A percentile compares a stretch with the other conserved stretches of the same genome.
These are phyloP conservation scores for Orycteropus afer DNA, from an alignment of 2,113 vertebrate species.

Conservation along the genomic window DNA sequence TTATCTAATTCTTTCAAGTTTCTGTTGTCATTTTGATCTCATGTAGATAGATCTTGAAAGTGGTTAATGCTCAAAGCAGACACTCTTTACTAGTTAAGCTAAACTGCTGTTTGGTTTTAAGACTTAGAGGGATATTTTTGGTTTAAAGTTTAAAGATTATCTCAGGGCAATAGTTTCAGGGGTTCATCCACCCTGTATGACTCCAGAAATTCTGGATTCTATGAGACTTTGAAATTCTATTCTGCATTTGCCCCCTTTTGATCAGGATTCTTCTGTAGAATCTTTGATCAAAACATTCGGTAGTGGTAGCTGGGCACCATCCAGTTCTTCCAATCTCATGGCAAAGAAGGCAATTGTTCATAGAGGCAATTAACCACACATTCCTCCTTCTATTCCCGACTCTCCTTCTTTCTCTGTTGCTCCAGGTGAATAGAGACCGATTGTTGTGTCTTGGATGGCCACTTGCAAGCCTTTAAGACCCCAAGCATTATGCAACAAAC, in stretches of 20 bases:
- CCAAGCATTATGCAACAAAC: neutral
- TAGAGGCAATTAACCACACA: neutral
- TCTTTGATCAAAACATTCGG: neutral
- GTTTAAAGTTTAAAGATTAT: too few species aligned
- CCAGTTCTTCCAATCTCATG: neutral
- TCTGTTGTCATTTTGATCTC: too few species aligned
- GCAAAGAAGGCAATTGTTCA: too few species aligned
- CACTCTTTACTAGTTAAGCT: too few species aligned
- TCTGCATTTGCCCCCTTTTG: neutral
- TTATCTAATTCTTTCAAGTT: too few species aligned
- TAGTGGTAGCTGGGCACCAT: neutral
- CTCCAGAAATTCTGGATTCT: neutral
- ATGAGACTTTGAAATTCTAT: neutral
- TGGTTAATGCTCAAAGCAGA: too few species aligned
- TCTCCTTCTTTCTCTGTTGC: neutral
- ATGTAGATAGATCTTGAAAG: too few species aligned
- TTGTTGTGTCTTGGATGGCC: neutral
- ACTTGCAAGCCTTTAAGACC: neutral
- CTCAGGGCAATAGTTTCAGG: too few species aligned
- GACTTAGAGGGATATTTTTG: too few species aligned
- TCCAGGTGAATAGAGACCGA: neutral
- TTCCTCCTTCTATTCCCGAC: neutral
- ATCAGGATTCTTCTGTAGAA: neutral
- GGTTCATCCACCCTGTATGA: neutral
- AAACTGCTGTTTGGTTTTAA: too few species aligned